Evolutionary conservation across 2,113 vertebrate species (phyloP).

Genomic region (Pelecanus crispus): DNA sequence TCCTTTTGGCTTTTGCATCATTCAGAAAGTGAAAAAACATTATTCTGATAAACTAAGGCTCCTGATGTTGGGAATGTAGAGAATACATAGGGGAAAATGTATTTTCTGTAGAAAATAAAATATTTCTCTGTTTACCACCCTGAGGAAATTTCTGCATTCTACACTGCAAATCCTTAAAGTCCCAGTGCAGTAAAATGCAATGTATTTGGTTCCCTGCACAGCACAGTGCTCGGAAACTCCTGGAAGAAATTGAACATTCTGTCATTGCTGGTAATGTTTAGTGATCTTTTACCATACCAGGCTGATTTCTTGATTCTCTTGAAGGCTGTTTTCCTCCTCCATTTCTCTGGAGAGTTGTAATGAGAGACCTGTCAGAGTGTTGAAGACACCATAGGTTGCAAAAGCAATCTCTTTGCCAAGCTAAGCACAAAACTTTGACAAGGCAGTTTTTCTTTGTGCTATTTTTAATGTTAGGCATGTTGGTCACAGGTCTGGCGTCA

Average conservation of each 20-base stretch:
- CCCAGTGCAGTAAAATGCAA: neutral
- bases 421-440: neutral
- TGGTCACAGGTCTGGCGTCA: slow-evolving; percentile 8
- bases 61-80: neutral
- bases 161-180: neutral
- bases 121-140: neutral
- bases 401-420: neutral
- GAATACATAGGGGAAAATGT: neutral
- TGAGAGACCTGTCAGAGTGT: neutral
- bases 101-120: neutral
- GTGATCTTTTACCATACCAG: neutral
- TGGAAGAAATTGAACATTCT: neutral
- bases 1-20: neutral
- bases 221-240: neutral
- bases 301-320: neutral
- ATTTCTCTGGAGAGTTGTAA: neutral
- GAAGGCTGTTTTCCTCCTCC: neutral
- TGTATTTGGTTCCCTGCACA: neutral
- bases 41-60: neutral
- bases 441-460: neutral
- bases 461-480: neutral
- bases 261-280: neutral
- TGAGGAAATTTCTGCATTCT: neutral
- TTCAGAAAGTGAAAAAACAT: neutral
- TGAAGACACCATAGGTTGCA: neutral